A percentile compares a stretch with the other conserved stretches of the same genome.
Conservation (phyloP, 2,888 invertebrate species). For the Cantharis rufa region DNA sequence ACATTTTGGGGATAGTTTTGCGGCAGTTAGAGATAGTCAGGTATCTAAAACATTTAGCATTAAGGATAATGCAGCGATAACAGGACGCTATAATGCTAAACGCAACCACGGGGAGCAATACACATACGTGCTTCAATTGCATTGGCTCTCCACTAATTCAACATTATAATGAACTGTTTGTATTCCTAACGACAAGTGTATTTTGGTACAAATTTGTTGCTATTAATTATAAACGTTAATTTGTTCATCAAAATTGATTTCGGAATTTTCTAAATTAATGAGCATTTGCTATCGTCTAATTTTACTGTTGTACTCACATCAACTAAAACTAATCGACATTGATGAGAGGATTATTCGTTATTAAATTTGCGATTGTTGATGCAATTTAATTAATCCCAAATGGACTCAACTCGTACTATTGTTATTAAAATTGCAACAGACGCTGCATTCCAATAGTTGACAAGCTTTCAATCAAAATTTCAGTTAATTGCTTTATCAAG, state of each 20-base stretch:
- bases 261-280: neutral
- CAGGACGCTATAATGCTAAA: conserved; percentile 27
- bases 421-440: neutral
- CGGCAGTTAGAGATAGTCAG: conserved; percentile 29
- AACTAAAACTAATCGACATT: neutral
- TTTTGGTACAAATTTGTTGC: conserved; percentile 40
- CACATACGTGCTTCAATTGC: conserved; percentile 40
- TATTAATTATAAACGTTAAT: conserved; percentile 12
- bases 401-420: neutral
- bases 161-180: conserved; percentile 39
- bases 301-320: neutral
- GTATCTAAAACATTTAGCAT: conserved; percentile 32
- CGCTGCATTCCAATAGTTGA: neutral
- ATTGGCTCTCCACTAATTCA: conserved; percentile 38
- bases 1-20: conserved; percentile 24
- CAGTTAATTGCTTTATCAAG: neutral
- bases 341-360: neutral
- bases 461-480: neutral
- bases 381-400: neutral
- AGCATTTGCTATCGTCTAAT: neutral
- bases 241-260: conserved; percentile 1
- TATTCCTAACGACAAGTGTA: conserved; percentile 34
- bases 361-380: neutral
- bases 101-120: conserved; percentile 29
- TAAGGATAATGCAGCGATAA: conserved; percentile 32